phyloP scores from a whole-genome alignment of 2,113 vertebrate genomes.

The Gymnorhina tibicen region DNA sequence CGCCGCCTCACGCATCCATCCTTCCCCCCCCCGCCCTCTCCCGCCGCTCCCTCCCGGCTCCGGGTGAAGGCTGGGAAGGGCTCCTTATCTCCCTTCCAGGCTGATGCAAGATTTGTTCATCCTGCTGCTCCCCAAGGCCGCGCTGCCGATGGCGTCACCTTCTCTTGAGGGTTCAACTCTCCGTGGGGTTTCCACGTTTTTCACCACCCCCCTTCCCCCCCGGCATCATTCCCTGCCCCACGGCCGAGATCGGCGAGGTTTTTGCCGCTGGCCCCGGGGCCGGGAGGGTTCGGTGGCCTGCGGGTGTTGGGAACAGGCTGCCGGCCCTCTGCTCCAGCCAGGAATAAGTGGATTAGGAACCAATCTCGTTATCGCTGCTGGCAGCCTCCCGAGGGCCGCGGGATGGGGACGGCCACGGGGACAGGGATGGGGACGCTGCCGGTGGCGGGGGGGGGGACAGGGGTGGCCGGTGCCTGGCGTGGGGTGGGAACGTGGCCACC shows the following conservation, averaged over 20 bases:
- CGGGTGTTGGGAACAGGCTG: background rate
- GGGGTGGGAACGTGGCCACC: fast-evolving
- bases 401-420: background rate
- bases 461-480: fast-evolving
- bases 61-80: background rate
- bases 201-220: fast-evolving
- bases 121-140: background rate
- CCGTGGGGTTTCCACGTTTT: fast-evolving
- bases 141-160: fast-evolving
- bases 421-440: background rate
- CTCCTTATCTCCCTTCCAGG: background rate
- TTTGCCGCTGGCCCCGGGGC: background rate
- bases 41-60: background rate
- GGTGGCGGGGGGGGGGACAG: fast-evolving
- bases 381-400: background rate
- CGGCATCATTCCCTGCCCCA: fast-evolving
- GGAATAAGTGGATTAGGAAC: slow-evolving; percentile 4
- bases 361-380: background rate
- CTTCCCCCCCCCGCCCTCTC: too few relatives aligned
- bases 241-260: fast-evolving
- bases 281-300: fast-evolving
- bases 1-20: background rate
- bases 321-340: background rate
- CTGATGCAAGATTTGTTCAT: background rate
- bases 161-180: fast-evolving